These are phyloP conservation scores for Alviniconcha strummeri DNA, from an alignment of 2,888 invertebrate species.

Conservation along the genomic window DNA sequence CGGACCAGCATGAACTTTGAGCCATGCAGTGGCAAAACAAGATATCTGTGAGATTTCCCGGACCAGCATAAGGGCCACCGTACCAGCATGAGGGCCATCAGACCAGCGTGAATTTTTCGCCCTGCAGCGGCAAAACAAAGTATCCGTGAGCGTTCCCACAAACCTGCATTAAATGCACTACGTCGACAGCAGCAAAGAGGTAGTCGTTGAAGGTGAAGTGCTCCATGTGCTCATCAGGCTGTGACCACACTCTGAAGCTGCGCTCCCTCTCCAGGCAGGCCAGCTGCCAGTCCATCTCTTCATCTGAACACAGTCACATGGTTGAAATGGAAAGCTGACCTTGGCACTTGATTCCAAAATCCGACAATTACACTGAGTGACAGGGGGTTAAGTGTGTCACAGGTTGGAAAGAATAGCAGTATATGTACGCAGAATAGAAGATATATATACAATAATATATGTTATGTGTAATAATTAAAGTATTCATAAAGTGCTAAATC, in stretches of 20 bases:
- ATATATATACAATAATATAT: background rate
- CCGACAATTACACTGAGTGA: background rate
- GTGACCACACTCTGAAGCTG: constrained; percentile 78
- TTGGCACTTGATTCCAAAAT: background rate
- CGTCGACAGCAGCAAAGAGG: constrained; percentile 68
- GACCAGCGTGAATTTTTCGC: too few relatives aligned
- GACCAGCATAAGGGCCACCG: too few relatives aligned
- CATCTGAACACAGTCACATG: background rate
- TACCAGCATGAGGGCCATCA: too few relatives aligned
- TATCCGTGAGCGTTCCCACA: too few relatives aligned
- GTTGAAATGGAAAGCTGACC: background rate
- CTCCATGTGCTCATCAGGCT: constrained; percentile 74
- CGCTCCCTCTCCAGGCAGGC: constrained; percentile 80
- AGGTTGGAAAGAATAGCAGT: background rate
- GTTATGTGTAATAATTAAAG: background rate
- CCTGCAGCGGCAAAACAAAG: too few relatives aligned
- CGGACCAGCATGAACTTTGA: too few relatives aligned
- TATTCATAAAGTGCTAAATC: too few relatives aligned
- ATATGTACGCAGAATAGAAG: background rate
- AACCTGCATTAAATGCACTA: constrained; percentile 70
- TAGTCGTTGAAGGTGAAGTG: constrained; percentile 56
- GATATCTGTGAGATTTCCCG: too few relatives aligned
- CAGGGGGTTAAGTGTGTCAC: background rate
- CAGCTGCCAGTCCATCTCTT: constrained; percentile 67
- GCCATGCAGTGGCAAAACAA: too few relatives aligned